Percentiles rank a stretch among this genome's conserved stretches.
Evolutionary conservation across 2,113 vertebrate species (phyloP).

Genomic region (Eurystomus gularis): DNA sequence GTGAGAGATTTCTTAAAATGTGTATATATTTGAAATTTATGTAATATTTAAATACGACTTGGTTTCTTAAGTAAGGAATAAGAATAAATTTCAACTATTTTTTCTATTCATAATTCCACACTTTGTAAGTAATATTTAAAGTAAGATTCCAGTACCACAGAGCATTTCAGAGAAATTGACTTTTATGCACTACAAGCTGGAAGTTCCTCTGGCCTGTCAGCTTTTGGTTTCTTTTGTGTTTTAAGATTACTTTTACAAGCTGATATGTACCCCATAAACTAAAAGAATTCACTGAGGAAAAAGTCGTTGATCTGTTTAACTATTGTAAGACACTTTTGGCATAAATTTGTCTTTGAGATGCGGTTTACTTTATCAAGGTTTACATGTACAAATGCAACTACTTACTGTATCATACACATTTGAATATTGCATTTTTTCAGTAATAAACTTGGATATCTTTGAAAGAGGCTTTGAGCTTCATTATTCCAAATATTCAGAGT

Average conservation of each 20-base stretch:
- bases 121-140: constrained; percentile 37
- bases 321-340: constrained; percentile 16
- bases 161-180: background rate
- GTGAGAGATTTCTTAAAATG: constrained; percentile 29
- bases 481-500: background rate
- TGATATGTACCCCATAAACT: background rate
- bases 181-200: constrained; percentile 19
- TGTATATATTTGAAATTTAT: constrained; percentile 41
- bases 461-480: constrained; percentile 26
- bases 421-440: constrained; percentile 83
- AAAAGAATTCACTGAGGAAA: background rate
- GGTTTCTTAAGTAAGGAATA: constrained; percentile 45
- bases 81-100: constrained; percentile 47
- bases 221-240: background rate
- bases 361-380: constrained; percentile 82
- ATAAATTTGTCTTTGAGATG: constrained; percentile 49
- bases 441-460: constrained; percentile 79
- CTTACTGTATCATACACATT: constrained; percentile 77
- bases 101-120: constrained; percentile 52
- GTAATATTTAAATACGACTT: constrained; percentile 53
- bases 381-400: constrained; percentile 82
- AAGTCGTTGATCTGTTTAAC: background rate
- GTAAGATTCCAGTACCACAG: constrained; percentile 5
- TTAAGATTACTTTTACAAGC: background rate
- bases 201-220: background rate